Base-by-base conservation (phyloP, 2,888 invertebrate genomes). In the Caenorhabditis sp. region DNA sequence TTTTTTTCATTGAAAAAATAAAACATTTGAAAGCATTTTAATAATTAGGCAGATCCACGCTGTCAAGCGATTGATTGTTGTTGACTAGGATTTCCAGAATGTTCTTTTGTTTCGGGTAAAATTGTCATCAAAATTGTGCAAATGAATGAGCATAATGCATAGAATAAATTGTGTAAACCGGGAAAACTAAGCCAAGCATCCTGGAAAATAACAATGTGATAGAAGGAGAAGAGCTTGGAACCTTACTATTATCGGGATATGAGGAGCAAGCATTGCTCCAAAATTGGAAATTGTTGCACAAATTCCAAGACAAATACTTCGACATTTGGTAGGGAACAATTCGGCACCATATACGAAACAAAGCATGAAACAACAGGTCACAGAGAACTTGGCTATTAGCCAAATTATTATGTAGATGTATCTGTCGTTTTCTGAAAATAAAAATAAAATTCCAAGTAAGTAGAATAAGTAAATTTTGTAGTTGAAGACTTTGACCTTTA, bases 291-390 rank as follows among this genome's bases (percentile, higher is more conserved):
- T 67, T 23, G 81, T 81, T 10, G 81, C 74, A 23, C 82, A 82
- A 12, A 77, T 61, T 43, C 81, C 82, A 1, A 82, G 76, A 61
- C 82, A 81, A 23, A 82, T 79, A 63, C 72, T 78, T 50, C 76
- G 71, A 60, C 77, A 70, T 56, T 67, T 69, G 12, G 83, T 83
- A 7, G 85, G 84, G 50, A 85, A 85, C 27, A 83, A 36, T 58
- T 85, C 84, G 4, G 77, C 77, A 10, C 83, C 84, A 57, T 81
- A 85, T 27, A 84, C 84, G 38, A 85, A 85, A 53, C 84, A 83
- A 27, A 80, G 63, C 71, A 83, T 83, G 68, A 85, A 85, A 7
- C 80, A 78, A 53, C 71, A 78, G 10, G 84, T 71, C 17, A 80
- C 78, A 4, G 80, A 78, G 62, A 85, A 85, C 65, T 85, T 85